Evolutionary conservation across 92 coral and sea anemone species (phyloP).

Genomic region (Anthopleura xanthogrammica): DNA sequence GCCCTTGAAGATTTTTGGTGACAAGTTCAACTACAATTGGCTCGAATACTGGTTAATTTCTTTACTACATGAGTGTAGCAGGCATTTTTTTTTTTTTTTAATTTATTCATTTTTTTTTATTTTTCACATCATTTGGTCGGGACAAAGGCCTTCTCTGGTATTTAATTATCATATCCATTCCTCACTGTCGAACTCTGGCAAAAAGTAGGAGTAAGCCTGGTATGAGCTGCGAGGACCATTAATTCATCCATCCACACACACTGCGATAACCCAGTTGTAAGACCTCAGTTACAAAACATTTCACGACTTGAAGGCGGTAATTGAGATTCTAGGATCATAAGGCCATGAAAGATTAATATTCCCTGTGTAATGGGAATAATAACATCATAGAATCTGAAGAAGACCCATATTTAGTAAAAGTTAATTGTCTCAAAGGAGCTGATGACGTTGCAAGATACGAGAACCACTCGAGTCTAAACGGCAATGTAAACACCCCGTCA

Average conservation of each 20-base stretch:
- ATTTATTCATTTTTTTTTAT: too few relatives aligned
- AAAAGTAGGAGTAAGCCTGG: too few relatives aligned
- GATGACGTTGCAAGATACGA: background rate
- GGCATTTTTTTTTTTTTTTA: background rate
- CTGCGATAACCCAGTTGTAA: background rate
- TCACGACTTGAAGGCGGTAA: background rate
- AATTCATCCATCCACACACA: too few relatives aligned
- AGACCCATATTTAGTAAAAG: background rate
- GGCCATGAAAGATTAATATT: background rate
- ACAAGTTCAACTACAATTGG: background rate
- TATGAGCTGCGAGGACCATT: too few relatives aligned
- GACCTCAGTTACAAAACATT: background rate
- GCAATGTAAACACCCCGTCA: background rate
- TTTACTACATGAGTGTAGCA: background rate
- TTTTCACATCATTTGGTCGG: too few relatives aligned
- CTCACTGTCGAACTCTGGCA: too few relatives aligned
- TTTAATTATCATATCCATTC: too few relatives aligned
- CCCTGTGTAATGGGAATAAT: background rate
- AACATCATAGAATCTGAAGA: background rate
- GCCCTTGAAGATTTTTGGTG: background rate
- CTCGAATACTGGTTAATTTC: too few relatives aligned
- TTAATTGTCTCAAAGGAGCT: background rate
- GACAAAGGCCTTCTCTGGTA: too few relatives aligned
- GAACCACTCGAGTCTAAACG: background rate
- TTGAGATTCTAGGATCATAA: conserved; percentile 2